These are phyloP conservation scores for Drosophila crucigera DNA, from an alignment of 2,888 invertebrate genomes.

Conservation along the genomic window DNA sequence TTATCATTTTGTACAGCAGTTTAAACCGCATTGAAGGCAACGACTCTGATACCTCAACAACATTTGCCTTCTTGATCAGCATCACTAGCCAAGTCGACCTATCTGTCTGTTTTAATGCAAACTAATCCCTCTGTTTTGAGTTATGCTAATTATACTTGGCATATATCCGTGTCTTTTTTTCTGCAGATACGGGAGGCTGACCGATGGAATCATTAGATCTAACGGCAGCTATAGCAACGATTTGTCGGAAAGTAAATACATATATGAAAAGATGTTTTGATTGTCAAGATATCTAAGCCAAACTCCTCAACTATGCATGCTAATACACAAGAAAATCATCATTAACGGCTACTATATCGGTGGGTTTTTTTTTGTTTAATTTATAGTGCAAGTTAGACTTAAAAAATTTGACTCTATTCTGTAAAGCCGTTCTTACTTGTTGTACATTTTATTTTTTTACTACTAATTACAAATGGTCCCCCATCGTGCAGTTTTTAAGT, in stretches of 20 bases:
- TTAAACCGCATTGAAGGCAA: not conserved
- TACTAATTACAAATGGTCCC: not conserved
- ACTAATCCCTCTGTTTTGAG: not conserved
- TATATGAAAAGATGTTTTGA: not conserved
- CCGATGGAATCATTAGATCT: not conserved
- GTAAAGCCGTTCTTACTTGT: not conserved
- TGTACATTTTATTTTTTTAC: not conserved
- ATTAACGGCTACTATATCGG: not conserved
- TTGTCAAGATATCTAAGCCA: not conserved
- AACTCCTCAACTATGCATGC: not conserved
- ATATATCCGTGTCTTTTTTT: not conserved
- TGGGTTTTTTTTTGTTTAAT: not conserved
- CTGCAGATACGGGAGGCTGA: too few species aligned
- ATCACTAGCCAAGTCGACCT: not conserved
- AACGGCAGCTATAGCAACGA: not conserved
- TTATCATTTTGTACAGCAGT: not conserved
- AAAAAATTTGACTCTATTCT: not conserved
- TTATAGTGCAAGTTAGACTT: not conserved
- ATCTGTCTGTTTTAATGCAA: not conserved
- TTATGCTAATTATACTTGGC: not conserved
- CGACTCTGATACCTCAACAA: not conserved
- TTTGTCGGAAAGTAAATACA: not conserved
- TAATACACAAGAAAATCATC: not conserved
- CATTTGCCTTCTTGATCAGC: not conserved
- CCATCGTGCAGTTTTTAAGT: constrained; percentile 12